These are phyloP conservation scores for Oscheius sp. DNA, from an alignment of 2,888 invertebrate species.

Conservation along the genomic window DNA sequence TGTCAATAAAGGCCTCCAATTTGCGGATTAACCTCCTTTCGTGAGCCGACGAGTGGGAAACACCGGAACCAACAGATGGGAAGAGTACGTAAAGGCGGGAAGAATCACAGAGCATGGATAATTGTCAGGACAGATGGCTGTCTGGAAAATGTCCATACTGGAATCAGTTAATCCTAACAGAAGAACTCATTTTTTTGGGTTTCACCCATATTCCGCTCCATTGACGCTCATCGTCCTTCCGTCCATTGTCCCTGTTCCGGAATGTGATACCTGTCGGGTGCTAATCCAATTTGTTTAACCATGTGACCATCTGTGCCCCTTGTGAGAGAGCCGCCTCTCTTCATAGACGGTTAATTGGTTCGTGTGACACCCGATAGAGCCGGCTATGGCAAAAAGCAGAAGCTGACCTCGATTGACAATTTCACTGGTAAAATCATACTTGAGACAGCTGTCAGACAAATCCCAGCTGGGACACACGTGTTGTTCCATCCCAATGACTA, in stretches of 20 bases:
- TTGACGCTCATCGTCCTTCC: no score
- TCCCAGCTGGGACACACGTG: constrained; percentile 25
- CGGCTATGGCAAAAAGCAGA: background rate
- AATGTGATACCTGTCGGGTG: constrained; percentile 28
- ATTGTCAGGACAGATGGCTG: constrained; percentile 14
- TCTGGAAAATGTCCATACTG: background rate
- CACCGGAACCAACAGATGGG: constrained; percentile 29
- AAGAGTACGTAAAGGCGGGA: background rate
- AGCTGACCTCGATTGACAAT: constrained; percentile 13
- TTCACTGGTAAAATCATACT: background rate
- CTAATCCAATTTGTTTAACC: constrained; percentile 32
- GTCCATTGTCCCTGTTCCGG: background rate
- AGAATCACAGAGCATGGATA: background rate
- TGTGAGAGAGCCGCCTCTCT: constrained; percentile 18
- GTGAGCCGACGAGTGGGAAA: constrained; percentile 16
- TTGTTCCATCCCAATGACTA: constrained; percentile 25
- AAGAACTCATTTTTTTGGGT: background rate
- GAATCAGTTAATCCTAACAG: background rate
- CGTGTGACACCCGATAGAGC: constrained; percentile 29
- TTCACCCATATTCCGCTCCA: background rate
- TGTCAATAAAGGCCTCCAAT: constrained; percentile 37
- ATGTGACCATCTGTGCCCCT: constrained; percentile 21
- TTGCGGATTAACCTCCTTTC: constrained; percentile 29
- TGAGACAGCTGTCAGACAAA: constrained; percentile 21
- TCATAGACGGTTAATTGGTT: constrained; percentile 35